Percentiles rank a stretch among this genome's conserved stretches.
Conservation (phyloP, 2,797 vertebrate genomes). For the Enoplosus armatus region DNA sequence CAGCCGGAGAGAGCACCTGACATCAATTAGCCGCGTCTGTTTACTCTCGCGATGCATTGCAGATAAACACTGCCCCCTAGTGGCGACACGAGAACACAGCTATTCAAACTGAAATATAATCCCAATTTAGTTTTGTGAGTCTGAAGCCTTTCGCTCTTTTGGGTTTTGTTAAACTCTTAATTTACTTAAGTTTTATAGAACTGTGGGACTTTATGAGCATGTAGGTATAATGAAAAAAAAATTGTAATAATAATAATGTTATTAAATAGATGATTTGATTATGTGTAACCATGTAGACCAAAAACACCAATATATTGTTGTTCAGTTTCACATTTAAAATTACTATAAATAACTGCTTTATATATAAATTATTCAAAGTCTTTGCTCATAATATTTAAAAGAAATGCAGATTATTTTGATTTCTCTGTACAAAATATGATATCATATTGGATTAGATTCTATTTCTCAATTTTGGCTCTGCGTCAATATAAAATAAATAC, state of each 20-base stretch:
- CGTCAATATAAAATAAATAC: neutral
- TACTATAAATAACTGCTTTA: neutral
- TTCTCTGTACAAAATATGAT: neutral
- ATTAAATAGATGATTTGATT: neutral
- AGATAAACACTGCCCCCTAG: conserved; percentile 89
- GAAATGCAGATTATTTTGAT: neutral
- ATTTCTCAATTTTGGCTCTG: neutral
- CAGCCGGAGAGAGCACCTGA: conserved; percentile 48
- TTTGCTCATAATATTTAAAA: neutral
- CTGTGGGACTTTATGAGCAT: neutral
- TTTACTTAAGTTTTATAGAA: neutral
- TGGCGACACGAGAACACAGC: conserved; percentile 43
- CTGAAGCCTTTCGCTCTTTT: neutral
- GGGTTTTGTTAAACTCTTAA: neutral
- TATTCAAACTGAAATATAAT: neutral
- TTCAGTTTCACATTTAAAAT: conserved; percentile 4
- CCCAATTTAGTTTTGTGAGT: neutral
- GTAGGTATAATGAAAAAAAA: rapidly evolving
- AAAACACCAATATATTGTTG: neutral
- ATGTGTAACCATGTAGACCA: neutral
- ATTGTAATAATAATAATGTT: no score
- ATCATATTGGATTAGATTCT: neutral
- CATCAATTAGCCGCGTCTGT: conserved; percentile 67
- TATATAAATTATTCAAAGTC: neutral
- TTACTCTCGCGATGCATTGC: conserved; percentile 58